Evolutionary conservation across 2,888 invertebrate species (phyloP), one percentile per base, ranked within the genome.

Genomic region (Aleiodes leptofemur): DNA sequence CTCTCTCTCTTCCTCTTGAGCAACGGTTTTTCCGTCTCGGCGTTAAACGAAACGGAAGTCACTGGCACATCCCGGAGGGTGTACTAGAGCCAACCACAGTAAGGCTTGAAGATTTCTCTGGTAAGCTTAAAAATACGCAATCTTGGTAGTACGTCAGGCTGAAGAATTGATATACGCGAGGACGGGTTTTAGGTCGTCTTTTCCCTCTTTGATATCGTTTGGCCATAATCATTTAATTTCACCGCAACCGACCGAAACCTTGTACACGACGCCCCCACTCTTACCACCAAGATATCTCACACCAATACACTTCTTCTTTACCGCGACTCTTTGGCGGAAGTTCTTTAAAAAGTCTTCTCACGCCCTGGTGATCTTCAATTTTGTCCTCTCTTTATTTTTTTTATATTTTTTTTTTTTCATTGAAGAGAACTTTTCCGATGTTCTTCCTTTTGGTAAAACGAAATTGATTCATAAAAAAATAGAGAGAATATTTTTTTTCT

Each of bases 141-240:
- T 89, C 89, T 89, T 81, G 88, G 85, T 84, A 85, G 82, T 83
- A 85, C 83, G 88, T 89, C 89, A 89, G 86, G 89, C 89, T 88
- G 89, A 89, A 89, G 88, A 89, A 89, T 89, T 89, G 89, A 89
- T 88, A 89, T 88, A 86, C 87, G 85, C 83, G 86, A 84, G 55
- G 53, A 73, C 64, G 72, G 14, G 70, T 76, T 77, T 72, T 68
- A 74, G 75, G 76, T 68, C 77, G 71, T 77, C 77, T 69, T 83
- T 34, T 84, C 85, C 83, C 88, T 64, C 68, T 89, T 89, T 89
- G 89, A 89, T 89, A 89, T 89, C 88, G 88, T 89, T 89, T 89
- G 88, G 86, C 89, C 88, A 89, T 89, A 89, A 89, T 89, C 89
- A 89, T 89, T 89, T 89, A 88, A 89, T 89, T 89, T 89, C 84